Evolutionary conservation across 30 jellyfish, hydroid and myxozoan genomes (phyloP).

Genomic region (Pseudorhiza aurosa): DNA sequence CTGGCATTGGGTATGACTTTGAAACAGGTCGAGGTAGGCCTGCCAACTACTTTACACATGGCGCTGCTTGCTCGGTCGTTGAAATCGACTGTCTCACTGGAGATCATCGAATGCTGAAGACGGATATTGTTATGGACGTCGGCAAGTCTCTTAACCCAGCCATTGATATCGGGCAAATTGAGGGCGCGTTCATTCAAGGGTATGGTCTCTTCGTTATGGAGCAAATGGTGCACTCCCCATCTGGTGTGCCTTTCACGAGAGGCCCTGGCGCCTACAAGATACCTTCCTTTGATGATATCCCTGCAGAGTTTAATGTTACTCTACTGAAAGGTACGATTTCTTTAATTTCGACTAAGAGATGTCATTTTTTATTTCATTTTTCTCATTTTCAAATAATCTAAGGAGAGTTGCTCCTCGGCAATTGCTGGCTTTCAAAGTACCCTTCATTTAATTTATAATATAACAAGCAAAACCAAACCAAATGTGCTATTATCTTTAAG

Average conservation of each 20-base stretch:
- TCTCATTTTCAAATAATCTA: too few relatives aligned
- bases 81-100: conserved; percentile 62
- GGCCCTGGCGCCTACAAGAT: conserved; percentile 75
- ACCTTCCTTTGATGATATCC: conserved; percentile 42
- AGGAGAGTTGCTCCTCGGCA: too few relatives aligned
- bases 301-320: conserved; percentile 48
- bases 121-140: conserved; percentile 62
- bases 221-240: conserved; percentile 58
- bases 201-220: conserved; percentile 64
- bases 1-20: conserved; percentile 18
- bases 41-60: conserved; percentile 25
- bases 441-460: too few relatives aligned
- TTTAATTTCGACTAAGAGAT: too few relatives aligned
- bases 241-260: conserved; percentile 52
- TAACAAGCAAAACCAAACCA: too few relatives aligned
- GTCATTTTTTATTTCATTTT: too few relatives aligned
- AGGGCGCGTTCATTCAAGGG: conserved; percentile 62
- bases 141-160: conserved; percentile 63
- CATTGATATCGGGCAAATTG: conserved; percentile 59
- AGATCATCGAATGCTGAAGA: conserved; percentile 47
- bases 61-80: conserved; percentile 45
- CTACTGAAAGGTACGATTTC: conserved; percentile 55
- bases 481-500: too few relatives aligned
- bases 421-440: too few relatives aligned
- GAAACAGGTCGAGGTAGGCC: conserved; percentile 29